Percentiles rank a stretch among this genome's conserved stretches.
Evolutionary conservation across 2,113 vertebrate species (phyloP).

Genomic region (Pyrgilauda ruficollis): DNA sequence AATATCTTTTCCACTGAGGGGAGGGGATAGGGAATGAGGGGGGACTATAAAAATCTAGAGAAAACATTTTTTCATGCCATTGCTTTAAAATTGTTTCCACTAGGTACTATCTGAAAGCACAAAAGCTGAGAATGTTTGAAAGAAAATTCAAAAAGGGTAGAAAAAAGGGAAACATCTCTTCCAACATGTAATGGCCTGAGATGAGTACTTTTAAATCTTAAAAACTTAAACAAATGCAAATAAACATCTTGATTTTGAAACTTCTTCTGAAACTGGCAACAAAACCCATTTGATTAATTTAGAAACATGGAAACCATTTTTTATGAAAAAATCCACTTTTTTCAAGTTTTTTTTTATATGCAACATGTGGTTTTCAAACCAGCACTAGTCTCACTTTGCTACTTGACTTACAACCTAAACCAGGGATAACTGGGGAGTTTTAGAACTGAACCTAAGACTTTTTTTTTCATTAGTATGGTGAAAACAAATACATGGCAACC

Average conservation of each 20-base stretch:
- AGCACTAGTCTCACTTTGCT: background rate
- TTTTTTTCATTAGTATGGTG: background rate
- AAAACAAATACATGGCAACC: background rate
- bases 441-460: background rate
- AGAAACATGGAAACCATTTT: background rate
- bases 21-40: background rate
- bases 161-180: background rate
- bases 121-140: background rate
- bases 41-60: background rate
- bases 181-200: background rate
- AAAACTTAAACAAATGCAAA: background rate
- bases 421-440: background rate
- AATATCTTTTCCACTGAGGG: background rate
- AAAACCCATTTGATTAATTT: background rate
- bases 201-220: background rate
- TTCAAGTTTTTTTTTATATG: background rate
- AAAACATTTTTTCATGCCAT: background rate
- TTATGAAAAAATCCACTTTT: fast-evolving
- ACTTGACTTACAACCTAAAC: background rate
- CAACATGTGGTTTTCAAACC: background rate
- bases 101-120: background rate
- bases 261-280: background rate
- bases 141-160: background rate
- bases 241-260: background rate
- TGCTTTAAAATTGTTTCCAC: background rate